phyloP scores from a whole-genome alignment of 2,888 invertebrate genomes.

The Hofmannophila pseudospretella region DNA sequence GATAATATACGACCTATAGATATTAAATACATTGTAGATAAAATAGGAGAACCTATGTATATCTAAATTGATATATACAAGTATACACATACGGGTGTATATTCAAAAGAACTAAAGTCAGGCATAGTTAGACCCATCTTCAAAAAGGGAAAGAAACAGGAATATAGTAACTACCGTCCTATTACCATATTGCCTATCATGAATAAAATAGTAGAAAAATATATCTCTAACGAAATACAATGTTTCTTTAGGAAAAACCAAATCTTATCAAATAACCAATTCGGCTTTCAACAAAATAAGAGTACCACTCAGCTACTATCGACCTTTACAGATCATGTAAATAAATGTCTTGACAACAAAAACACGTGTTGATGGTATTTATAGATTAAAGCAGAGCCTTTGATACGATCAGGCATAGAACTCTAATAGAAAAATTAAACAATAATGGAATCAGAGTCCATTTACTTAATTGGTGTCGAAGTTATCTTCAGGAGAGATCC shows the following conservation, averaged over 20 bases:
- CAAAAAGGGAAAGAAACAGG: constrained; percentile 8
- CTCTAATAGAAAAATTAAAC: constrained; percentile 6
- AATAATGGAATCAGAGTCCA: constrained; percentile 13
- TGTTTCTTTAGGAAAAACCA: no score
- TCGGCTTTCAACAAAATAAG: neutral
- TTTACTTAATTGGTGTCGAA: constrained; percentile 10
- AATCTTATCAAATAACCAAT: constrained; percentile 2
- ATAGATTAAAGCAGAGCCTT: constrained; percentile 16
- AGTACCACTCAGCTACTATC: constrained; percentile 3
- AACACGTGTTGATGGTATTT: constrained; percentile 14
- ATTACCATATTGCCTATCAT: constrained; percentile 11
- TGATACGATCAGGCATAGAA: constrained; percentile 13
- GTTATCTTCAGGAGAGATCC: constrained; percentile 9
- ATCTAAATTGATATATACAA: neutral
- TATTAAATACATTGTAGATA: constrained; percentile 1
- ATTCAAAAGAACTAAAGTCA: constrained; percentile 9
- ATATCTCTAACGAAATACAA: no score
- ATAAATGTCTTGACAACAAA: constrained; percentile 9
- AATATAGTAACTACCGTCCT: constrained; percentile 10
- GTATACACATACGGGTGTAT: constrained; percentile 1
- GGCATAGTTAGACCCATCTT: constrained; percentile 4
- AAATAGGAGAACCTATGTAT: constrained; percentile 1
- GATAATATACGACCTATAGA: constrained; percentile 3
- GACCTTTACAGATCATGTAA: constrained; percentile 8
- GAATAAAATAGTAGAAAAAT: constrained; percentile 13